A percentile compares a stretch with the other conserved stretches of the same genome.
Conservation (phyloP, 2,797 vertebrate species). For the Sebastes taczanowskii region DNA sequence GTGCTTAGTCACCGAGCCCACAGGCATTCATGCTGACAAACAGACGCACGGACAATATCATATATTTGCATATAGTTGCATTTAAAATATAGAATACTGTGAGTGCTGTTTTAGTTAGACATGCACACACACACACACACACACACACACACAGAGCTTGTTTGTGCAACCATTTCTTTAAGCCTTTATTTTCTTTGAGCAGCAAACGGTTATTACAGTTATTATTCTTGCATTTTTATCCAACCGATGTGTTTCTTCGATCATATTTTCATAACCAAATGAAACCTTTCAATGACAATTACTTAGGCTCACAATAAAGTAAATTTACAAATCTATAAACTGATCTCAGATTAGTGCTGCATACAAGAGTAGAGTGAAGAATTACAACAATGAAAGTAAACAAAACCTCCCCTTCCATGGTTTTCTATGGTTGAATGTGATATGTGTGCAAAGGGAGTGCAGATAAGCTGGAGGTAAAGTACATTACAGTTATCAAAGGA, state of each 20-base stretch:
- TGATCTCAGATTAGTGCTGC: background rate
- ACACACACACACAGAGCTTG: too few relatives aligned
- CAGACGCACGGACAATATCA: background rate
- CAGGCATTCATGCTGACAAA: slow-evolving; percentile 14
- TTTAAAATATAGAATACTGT: background rate
- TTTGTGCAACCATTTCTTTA: background rate
- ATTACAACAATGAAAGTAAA: background rate
- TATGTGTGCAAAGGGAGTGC: background rate
- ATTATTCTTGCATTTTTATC: background rate
- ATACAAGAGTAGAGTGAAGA: too few relatives aligned
- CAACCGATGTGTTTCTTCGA: background rate
- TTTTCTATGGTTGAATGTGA: background rate
- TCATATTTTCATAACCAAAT: background rate
- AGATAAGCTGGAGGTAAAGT: background rate
- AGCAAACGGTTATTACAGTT: background rate
- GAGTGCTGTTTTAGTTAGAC: background rate
- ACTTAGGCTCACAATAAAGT: background rate
- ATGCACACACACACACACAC: background rate
- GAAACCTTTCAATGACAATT: background rate
- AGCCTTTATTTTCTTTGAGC: background rate
- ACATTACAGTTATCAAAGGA: background rate
- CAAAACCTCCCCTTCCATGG: background rate
- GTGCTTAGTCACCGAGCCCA: slow-evolving; percentile 20
- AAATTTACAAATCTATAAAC: background rate
- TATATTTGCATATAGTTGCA: background rate